Evolutionary conservation across 2,888 invertebrate species (phyloP).

Genomic region (Hemicrepidius hirtus): DNA sequence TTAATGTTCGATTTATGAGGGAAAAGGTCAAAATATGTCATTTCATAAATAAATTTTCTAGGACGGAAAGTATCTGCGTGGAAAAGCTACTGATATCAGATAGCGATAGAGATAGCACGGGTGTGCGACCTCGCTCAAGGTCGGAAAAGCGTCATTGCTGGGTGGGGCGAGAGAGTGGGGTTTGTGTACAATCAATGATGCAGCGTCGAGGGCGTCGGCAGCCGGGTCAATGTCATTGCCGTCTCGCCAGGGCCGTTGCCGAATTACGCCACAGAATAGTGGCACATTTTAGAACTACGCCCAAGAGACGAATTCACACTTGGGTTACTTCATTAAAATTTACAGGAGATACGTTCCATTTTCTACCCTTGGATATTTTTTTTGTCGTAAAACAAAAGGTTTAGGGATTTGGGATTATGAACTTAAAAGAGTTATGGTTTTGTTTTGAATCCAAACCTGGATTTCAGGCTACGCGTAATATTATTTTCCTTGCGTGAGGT

Average conservation of each 20-base stretch:
- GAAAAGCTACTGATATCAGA: slow-evolving; percentile 30
- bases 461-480: background rate
- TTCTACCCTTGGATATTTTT: too few relatives aligned
- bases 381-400: too few relatives aligned
- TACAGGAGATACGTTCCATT: background rate
- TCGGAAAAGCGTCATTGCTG: slow-evolving; percentile 71
- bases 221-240: slow-evolving; percentile 74
- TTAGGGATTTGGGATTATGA: too few relatives aligned
- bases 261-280: slow-evolving; percentile 47
- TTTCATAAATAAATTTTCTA: slow-evolving; percentile 17
- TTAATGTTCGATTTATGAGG: background rate
- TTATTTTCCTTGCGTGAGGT: slow-evolving; percentile 16
- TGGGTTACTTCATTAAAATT: slow-evolving; percentile 19
- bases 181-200: slow-evolving; percentile 55
- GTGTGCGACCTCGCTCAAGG: slow-evolving; percentile 64
- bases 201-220: slow-evolving; percentile 64
- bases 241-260: slow-evolving; percentile 57
- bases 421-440: background rate
- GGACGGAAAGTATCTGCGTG: slow-evolving; percentile 6
- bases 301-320: slow-evolving; percentile 18
- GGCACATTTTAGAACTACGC: slow-evolving; percentile 36
- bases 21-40: background rate
- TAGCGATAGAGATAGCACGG: slow-evolving; percentile 46
- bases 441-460: slow-evolving; percentile 1
- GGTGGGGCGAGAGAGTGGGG: slow-evolving; percentile 64